Evolutionary conservation across 1,140 invertebrate species (phyloP).

Genomic region (Eriosoma lanigerum): DNA sequence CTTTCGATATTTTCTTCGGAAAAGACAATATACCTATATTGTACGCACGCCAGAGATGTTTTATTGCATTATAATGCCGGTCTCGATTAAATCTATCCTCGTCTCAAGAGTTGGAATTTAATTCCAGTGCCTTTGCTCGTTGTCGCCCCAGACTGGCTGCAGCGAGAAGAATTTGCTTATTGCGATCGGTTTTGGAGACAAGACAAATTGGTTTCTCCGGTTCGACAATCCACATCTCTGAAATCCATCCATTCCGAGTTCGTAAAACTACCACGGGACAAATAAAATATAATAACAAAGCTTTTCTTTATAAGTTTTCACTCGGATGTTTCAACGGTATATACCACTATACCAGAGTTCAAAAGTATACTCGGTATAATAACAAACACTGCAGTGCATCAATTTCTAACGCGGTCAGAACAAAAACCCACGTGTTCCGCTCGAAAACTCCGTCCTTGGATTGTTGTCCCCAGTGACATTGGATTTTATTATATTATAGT

Average conservation of each 20-base stretch:
- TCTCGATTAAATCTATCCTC: slow-evolving; percentile 23
- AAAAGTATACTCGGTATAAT: too few species aligned
- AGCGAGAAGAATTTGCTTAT: slow-evolving; percentile 33
- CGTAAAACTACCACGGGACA: neutral
- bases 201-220: slow-evolving; percentile 41
- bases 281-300: slow-evolving; percentile 5
- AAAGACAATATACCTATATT: neutral
- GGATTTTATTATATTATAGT: slow-evolving; percentile 26
- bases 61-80: neutral
- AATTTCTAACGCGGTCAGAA: neutral
- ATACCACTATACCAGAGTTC: too few species aligned
- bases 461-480: slow-evolving; percentile 28
- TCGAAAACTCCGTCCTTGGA: slow-evolving; percentile 47
- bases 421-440: slow-evolving; percentile 41
- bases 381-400: too few species aligned
- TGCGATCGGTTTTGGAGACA: slow-evolving; percentile 35
- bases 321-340: slow-evolving; percentile 15
- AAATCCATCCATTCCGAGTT: slow-evolving; percentile 3
- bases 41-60: neutral
- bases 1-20: neutral
- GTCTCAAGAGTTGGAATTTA: slow-evolving; percentile 10
- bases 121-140: slow-evolving; percentile 1
- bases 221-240: neutral
- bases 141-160: neutral
- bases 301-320: neutral